Evolutionary conservation across 2,888 invertebrate genomes (phyloP), one percentile per base, ranked within the genome.

Genomic region (Crepidodera aurea): DNA sequence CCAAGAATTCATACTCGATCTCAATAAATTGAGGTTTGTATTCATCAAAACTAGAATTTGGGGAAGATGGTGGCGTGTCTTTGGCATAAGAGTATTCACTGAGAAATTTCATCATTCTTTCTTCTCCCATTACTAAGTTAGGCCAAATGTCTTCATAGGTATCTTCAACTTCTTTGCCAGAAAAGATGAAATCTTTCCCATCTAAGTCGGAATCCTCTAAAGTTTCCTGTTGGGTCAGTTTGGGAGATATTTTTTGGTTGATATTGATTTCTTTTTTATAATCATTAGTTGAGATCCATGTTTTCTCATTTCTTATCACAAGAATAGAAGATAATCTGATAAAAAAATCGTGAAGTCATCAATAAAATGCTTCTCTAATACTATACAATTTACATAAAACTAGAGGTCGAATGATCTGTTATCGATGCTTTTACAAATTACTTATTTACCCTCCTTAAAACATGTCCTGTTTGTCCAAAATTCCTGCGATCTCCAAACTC

Each of bases 251-350:
- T 13, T 59, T 58, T 27, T 50, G 62, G 16, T 57, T 54, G 18
- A 50, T 44, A 8, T 8, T 16, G 22, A 27, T 7, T 18, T 32
- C 42, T 44, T 64, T 64, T 13, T 40, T 27, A 8, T 63, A 27
- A 44, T 46, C 32, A 69, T 51, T 16, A 58, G 40, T 25, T 60
- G 60, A 5, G 42, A 32, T 15, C 68, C 70, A 6, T 69, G 70
- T 54, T 74, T 74, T 54, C 70, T 67, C 50, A 67, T 62, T 5
- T 69, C 51, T n/a, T n/a, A n/a, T n/a, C n/a, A n/a, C n/a, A n/a
- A n/a, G n/a, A n/a, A n/a, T n/a, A n/a, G n/a, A n/a, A n/a, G n/a
- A n/a, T n/a, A n/a, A n/a, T n/a, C n/a, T n/a, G n/a, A n/a, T n/a
- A n/a, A n/a, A n/a, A n/a, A n/a, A n/a, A n/a, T n/a, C n/a, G n/a